A percentile compares a stretch with the other conserved stretches of the same genome.
Conservation (phyloP, 2,888 invertebrate species). For the Didymodactylos carnosus region DNA sequence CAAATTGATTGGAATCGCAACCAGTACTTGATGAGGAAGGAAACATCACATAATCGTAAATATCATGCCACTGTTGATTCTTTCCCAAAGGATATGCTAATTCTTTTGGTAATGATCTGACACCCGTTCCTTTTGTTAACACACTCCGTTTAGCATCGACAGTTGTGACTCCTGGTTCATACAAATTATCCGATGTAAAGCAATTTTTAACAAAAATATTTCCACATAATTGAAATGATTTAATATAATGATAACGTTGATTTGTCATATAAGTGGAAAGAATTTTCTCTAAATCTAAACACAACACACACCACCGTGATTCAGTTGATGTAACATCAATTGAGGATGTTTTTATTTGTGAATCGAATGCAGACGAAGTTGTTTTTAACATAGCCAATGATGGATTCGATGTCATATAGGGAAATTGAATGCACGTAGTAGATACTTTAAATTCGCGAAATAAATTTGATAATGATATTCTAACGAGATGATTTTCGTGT, state of each 20-base stretch:
- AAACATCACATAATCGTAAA: conserved; percentile 24
- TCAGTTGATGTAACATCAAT: conserved; percentile 27
- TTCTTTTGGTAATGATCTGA: conserved; percentile 26
- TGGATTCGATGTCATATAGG: conserved; percentile 22
- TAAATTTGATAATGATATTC: conserved; percentile 32
- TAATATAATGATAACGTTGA: conserved; percentile 23
- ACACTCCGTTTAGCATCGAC: conserved; percentile 25
- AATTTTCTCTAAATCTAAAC: conserved; percentile 24
- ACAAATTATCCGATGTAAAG: conserved; percentile 29
- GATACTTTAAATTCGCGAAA: conserved; percentile 34
- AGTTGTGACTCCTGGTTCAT: conserved; percentile 26
- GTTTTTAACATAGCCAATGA: conserved; percentile 18
- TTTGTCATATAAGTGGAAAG: neutral
- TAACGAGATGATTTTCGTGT: conserved; percentile 26
- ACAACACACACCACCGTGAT: conserved; percentile 30
- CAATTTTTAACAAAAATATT: conserved; percentile 32
- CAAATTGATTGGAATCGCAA: no score
- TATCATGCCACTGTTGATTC: conserved; percentile 29
- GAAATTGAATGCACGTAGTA: conserved; percentile 34
- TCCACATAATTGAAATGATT: conserved; percentile 30
- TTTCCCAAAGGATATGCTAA: conserved; percentile 27
- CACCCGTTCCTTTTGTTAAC: conserved; percentile 9
- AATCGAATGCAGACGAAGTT: neutral
- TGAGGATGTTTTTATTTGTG: conserved; percentile 20
- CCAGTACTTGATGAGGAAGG: conserved; percentile 2